phyloP scores from a whole-genome alignment of 2,797 vertebrate species.

The Champsocephalus gunnari region DNA sequence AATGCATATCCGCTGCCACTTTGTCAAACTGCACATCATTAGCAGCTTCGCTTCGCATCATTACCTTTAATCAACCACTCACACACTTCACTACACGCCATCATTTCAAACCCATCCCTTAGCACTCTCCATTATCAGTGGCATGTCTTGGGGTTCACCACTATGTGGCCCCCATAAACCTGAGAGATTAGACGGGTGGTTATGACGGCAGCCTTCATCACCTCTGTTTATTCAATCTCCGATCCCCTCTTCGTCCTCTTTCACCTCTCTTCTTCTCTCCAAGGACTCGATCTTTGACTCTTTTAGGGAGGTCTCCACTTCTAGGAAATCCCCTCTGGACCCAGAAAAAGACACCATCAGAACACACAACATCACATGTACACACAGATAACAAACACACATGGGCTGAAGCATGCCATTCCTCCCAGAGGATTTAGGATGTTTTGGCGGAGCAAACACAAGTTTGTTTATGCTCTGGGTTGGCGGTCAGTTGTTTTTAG shows the following conservation, averaged over 20 bases:
- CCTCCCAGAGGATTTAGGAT: conserved; percentile 61
- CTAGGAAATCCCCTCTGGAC: conserved; percentile 62
- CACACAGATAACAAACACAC: conserved; percentile 50
- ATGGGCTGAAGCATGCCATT: conserved; percentile 31
- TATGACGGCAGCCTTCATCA: conserved; percentile 73
- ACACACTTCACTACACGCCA: conserved; percentile 18
- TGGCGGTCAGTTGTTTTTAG: conserved; percentile 39
- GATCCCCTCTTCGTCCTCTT: conserved; percentile 30
- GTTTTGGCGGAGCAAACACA: conserved; percentile 65
- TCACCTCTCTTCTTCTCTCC: conserved; percentile 58
- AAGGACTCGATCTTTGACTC: conserved; percentile 76
- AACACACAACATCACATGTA: conserved; percentile 34
- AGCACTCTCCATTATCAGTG: conserved; percentile 44
- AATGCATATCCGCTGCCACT: conserved; percentile 18
- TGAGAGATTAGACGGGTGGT: conserved; percentile 43
- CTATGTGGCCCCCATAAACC: conserved; percentile 27
- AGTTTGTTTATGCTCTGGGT: conserved; percentile 61
- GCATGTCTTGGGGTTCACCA: conserved; percentile 19
- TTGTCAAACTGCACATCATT: conserved; percentile 51
- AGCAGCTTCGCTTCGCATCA: conserved; percentile 18
- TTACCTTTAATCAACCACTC: conserved; percentile 45
- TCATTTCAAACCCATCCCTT: conserved; percentile 40
- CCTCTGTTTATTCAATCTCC: conserved; percentile 74
- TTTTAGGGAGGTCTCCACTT: conserved; percentile 72
- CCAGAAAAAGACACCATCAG: conserved; percentile 59